phyloP scores from a whole-genome alignment of 2,797 vertebrate species.

The Neomorphus geoffroyi region DNA sequence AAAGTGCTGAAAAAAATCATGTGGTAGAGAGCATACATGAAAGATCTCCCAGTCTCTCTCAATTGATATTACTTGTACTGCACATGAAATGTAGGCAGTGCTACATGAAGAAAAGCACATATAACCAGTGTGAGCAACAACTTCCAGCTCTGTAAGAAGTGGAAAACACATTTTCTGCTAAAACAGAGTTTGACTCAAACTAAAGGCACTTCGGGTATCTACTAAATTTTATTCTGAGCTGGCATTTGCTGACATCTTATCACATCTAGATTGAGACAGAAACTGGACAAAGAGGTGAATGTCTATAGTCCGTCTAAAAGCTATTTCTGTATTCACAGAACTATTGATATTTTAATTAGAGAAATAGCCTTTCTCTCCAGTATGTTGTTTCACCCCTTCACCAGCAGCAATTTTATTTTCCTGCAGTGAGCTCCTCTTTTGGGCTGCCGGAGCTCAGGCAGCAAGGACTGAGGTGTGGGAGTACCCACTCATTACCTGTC shows the following conservation, averaged over 20 bases:
- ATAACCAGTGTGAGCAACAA: background rate
- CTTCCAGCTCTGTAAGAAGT: slow-evolving; percentile 17
- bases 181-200: slow-evolving; percentile 19
- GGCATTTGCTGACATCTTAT: slow-evolving; percentile 27
- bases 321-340: background rate
- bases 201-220: background rate
- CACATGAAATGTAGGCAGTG: slow-evolving; percentile 43
- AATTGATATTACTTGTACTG: slow-evolving; percentile 22
- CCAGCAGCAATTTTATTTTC: background rate
- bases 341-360: background rate
- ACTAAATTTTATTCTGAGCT: slow-evolving; percentile 13
- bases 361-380: background rate
- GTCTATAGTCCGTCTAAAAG: slow-evolving; percentile 22
- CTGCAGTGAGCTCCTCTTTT: background rate
- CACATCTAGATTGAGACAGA: slow-evolving; percentile 40
- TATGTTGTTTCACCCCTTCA: background rate
- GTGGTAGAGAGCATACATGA: background rate
- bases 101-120: slow-evolving; percentile 43
- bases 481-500: background rate
- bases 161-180: slow-evolving; percentile 19
- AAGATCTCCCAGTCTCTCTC: slow-evolving; percentile 18
- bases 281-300: slow-evolving; percentile 48
- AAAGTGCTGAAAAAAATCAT: background rate
- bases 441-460: background rate
- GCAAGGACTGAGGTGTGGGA: background rate